Percentiles rank a stretch among this genome's conserved stretches.
Evolutionary conservation across 2,113 vertebrate genomes (phyloP).

Genomic region (Hystrix cristata): DNA sequence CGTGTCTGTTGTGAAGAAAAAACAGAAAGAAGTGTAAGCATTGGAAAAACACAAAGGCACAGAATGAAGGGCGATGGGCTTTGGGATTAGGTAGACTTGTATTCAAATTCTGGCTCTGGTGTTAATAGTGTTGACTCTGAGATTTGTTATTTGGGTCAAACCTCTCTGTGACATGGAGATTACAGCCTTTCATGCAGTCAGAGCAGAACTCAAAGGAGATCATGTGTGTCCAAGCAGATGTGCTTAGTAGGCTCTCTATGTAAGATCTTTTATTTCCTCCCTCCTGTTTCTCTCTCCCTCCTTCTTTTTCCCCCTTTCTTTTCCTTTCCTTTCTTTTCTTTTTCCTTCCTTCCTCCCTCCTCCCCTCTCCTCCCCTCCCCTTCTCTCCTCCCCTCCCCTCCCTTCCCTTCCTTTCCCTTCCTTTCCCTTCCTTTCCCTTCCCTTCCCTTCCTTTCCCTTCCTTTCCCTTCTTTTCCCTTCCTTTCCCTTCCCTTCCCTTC

Average conservation of each 20-base stretch:
- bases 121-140: background rate
- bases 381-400: too few species aligned
- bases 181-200: background rate
- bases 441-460: rapidly evolving
- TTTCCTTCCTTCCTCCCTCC: background rate
- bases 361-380: background rate
- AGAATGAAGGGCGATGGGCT: background rate
- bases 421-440: background rate
- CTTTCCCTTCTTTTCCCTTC: rapidly evolving
- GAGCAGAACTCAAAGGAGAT: background rate
- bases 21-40: background rate
- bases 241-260: background rate
- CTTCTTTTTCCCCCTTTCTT: too few species aligned
- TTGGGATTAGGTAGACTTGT: background rate
- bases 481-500: background rate
- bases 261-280: background rate
- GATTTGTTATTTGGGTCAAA: background rate
- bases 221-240: background rate
- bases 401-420: too few species aligned
- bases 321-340: too few species aligned
- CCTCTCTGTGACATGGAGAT: background rate
- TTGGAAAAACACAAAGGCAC: conserved; percentile 28
- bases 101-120: conserved; percentile 24
- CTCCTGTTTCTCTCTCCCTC: background rate
- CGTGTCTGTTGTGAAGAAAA: background rate